Conservation (phyloP, 2,888 invertebrate species). For the Tenthredo livida region DNA sequence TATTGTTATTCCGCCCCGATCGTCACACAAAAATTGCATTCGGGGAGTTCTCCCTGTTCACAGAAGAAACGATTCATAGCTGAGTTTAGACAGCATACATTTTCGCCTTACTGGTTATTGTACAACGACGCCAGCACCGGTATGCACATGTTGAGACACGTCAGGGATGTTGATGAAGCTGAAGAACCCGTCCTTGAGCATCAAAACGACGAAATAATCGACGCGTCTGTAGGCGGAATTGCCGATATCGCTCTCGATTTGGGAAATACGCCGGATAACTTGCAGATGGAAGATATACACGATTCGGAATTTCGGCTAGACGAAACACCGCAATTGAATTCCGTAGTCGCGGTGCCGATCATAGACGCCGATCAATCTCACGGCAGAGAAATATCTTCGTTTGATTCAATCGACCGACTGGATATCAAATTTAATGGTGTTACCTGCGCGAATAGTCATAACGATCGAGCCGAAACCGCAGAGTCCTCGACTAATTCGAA, state of each 20-base stretch:
- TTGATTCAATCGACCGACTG: neutral
- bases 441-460: neutral
- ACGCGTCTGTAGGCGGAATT: neutral
- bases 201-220: slow-evolving; percentile 41
- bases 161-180: slow-evolving; percentile 8
- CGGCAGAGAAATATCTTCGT: neutral
- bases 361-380: neutral
- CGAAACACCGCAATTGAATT: slow-evolving; percentile 9
- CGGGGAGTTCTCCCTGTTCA: slow-evolving; percentile 59
- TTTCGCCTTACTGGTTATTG: slow-evolving; percentile 68
- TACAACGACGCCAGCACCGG: slow-evolving; percentile 68
- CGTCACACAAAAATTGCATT: slow-evolving; percentile 60
- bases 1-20: slow-evolving; percentile 73
- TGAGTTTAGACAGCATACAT: slow-evolving; percentile 68
- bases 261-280: neutral
- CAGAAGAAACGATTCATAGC: slow-evolving; percentile 65
- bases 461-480: neutral
- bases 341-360: neutral
- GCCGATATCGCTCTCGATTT: neutral
- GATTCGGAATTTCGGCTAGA: neutral
- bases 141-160: slow-evolving; percentile 62
- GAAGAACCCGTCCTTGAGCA: neutral
- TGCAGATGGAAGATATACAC: neutral
- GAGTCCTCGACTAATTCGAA: slow-evolving; percentile 7
- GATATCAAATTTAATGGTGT: neutral